A percentile compares a stretch with the other conserved stretches of the same genome.
Conservation (phyloP, 1,140 invertebrate genomes). For the Neelides sp. region DNA sequence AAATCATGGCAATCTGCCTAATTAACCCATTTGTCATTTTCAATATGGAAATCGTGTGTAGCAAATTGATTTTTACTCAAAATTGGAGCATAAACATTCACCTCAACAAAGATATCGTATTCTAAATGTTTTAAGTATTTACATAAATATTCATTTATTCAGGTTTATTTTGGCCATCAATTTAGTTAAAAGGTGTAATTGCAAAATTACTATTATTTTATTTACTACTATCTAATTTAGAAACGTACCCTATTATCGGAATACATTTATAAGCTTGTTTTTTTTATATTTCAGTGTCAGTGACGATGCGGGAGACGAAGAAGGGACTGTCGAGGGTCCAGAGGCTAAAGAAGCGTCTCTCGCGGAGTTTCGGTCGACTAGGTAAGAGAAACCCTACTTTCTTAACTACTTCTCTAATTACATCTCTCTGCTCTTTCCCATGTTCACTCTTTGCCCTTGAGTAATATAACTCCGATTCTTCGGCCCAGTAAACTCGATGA, state of each 20-base stretch:
- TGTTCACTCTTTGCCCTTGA: conserved; percentile 6
- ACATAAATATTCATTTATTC: too few relatives aligned
- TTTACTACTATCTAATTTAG: not conserved
- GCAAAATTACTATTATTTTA: not conserved
- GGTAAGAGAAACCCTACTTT: conserved; percentile 57
- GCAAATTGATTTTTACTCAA: too few relatives aligned
- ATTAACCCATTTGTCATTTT: too few relatives aligned
- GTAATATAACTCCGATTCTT: too few relatives aligned
- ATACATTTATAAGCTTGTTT: conserved; percentile 26
- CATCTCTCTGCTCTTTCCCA: conserved; percentile 10
- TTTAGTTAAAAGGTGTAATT: too few relatives aligned
- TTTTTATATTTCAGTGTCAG: conserved; percentile 48
- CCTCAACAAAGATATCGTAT: too few relatives aligned
- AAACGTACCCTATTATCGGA: not conserved
- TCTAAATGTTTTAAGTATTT: too few relatives aligned
- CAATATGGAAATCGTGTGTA: too few relatives aligned
- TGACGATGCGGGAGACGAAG: conserved; percentile 81
- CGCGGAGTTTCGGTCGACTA: conserved; percentile 78
- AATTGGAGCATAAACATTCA: too few relatives aligned
- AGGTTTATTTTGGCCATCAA: too few relatives aligned
- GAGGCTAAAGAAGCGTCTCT: conserved; percentile 77
- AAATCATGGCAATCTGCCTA: too few relatives aligned
- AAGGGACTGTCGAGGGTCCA: conserved; percentile 74
- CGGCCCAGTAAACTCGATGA: too few relatives aligned
- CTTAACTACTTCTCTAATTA: conserved; percentile 13